Evolutionary conservation across 2,888 invertebrate species (phyloP).

Genomic region (Onthophagus sagittarius): DNA sequence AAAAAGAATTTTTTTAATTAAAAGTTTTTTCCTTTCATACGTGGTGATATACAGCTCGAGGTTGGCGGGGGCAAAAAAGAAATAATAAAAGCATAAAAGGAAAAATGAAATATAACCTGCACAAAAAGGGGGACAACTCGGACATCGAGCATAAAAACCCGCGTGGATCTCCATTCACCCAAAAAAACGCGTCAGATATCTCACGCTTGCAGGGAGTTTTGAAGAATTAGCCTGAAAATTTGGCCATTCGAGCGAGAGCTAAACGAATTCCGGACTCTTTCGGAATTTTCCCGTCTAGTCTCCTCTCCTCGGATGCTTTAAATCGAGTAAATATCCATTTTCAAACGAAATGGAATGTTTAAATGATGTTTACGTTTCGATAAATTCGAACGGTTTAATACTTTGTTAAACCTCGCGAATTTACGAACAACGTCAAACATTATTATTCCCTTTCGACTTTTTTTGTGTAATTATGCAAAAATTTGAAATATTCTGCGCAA

Average conservation of each 20-base stretch:
- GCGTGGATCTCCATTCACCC: neutral
- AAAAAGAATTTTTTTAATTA: neutral
- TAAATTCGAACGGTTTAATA: neutral
- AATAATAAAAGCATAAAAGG: neutral
- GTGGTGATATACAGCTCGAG: neutral
- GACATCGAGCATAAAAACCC: neutral
- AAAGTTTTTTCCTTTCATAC: neutral
- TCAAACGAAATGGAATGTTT: neutral
- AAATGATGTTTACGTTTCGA: neutral
- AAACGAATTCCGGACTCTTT: neutral
- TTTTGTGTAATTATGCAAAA: too few species aligned
- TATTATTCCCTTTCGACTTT: neutral
- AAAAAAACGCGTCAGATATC: neutral
- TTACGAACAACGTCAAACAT: neutral
- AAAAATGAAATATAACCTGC: neutral
- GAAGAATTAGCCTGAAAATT: neutral
- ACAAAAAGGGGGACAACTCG: neutral
- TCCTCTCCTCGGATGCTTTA: neutral
- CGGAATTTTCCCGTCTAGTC: neutral
- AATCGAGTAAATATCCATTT: neutral
- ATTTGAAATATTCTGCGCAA: too few species aligned
- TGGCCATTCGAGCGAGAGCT: neutral
- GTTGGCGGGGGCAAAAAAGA: neutral
- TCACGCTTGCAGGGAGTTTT: neutral
- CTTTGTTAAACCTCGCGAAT: neutral